phyloP scores from a whole-genome alignment of 2,888 invertebrate genomes.

The Callyntrura sp. region DNA sequence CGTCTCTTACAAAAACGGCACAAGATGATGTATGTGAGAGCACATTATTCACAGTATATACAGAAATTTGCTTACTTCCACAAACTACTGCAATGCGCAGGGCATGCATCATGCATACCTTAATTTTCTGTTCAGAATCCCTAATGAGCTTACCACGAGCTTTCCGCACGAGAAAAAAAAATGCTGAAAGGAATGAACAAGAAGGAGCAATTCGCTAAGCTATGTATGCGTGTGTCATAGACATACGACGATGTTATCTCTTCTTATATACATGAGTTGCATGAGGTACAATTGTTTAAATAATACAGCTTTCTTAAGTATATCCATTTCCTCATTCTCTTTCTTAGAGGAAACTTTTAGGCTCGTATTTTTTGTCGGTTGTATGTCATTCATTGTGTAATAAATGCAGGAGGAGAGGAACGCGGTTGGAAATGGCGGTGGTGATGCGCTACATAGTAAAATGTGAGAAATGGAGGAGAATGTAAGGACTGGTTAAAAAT shows the following conservation, averaged over 20 bases:
- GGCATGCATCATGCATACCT: slow-evolving; percentile 72
- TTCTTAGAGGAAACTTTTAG: background rate
- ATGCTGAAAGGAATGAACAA: slow-evolving; percentile 18
- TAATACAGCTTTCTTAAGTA: background rate
- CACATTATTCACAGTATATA: too few species aligned
- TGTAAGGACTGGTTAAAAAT: slow-evolving; percentile 31
- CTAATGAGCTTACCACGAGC: slow-evolving; percentile 53
- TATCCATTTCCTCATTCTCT: background rate
- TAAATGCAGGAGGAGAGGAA: background rate
- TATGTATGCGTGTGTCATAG: background rate
- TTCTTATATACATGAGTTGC: background rate
- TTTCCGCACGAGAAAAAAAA: too few species aligned
- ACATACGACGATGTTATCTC: background rate
- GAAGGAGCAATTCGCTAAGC: background rate
- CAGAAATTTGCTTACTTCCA: background rate
- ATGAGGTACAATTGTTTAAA: too few species aligned
- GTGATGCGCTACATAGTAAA: background rate
- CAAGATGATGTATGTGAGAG: too few species aligned
- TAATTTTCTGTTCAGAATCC: slow-evolving; percentile 72
- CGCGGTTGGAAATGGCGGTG: background rate
- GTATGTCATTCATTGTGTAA: background rate
- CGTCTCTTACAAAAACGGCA: too few species aligned
- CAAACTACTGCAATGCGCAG: slow-evolving; percentile 64
- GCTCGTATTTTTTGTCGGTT: background rate
- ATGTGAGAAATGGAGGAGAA: slow-evolving; percentile 33